phyloP scores from a whole-genome alignment of 2,113 vertebrate species.

The Capreolus pygargus region DNA sequence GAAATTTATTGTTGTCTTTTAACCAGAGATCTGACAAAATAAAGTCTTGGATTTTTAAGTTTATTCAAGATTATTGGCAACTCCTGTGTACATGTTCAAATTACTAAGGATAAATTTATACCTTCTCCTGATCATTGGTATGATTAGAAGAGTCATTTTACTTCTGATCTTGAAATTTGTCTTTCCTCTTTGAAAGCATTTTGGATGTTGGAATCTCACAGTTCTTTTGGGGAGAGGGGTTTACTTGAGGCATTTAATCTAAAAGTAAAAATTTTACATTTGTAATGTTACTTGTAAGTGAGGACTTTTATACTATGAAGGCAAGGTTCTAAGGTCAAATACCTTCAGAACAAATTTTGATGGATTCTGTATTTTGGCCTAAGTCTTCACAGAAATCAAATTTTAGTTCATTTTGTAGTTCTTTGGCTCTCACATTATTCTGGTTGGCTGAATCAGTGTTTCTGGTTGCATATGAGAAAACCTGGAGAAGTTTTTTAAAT shows the following conservation, averaged over 20 bases:
- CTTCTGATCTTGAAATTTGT: not conserved
- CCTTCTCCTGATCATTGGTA: not conserved
- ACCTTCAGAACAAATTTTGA: not conserved
- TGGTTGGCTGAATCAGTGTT: not conserved
- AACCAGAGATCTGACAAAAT: not conserved
- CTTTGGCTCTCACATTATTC: not conserved
- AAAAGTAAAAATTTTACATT: not conserved
- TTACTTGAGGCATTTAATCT: slow-evolving; percentile 1
- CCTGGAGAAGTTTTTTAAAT: not conserved
- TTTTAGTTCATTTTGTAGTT: not conserved
- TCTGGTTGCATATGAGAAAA: not conserved
- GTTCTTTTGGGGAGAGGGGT: not conserved
- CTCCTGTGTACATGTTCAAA: not conserved
- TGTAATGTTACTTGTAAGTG: not conserved
- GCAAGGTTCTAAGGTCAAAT: not conserved
- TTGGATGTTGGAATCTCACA: not conserved
- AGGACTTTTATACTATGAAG: not conserved
- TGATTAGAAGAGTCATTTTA: not conserved
- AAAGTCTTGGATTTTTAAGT: not conserved
- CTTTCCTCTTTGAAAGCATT: not conserved
- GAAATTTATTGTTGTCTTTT: slow-evolving; percentile 9
- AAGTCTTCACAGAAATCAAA: not conserved
- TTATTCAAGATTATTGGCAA: not conserved
- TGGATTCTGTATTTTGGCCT: not conserved
- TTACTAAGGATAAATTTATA: not conserved